Evolutionary conservation across 2,888 invertebrate species (phyloP).

Genomic region (Pyrrhosoma nymphula): DNA sequence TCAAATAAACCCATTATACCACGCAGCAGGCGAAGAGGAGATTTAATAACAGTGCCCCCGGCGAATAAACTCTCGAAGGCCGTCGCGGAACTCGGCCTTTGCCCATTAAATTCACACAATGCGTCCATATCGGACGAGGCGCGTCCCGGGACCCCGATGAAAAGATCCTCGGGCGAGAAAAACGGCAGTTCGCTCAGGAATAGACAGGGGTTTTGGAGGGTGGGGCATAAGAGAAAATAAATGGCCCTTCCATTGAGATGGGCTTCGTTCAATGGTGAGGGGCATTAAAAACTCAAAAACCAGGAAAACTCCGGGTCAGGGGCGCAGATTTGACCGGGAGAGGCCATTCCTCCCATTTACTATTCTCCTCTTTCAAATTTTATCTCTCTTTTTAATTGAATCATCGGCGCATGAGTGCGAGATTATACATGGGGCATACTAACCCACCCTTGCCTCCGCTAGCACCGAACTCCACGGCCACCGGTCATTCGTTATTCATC

Average conservation of each 20-base stretch:
- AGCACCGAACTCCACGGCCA: background rate
- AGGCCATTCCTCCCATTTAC: background rate
- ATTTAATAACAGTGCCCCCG: background rate
- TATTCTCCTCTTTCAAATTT: background rate
- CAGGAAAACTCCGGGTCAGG: background rate
- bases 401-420: background rate
- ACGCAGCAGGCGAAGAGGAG: background rate
- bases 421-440: background rate
- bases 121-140: background rate
- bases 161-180: background rate
- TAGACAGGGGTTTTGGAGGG: background rate
- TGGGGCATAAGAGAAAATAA: background rate
- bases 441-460: background rate
- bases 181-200: background rate
- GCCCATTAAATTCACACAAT: background rate
- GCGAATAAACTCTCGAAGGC: background rate
- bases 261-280: background rate
- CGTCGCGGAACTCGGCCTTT: background rate
- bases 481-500: conserved; percentile 22
- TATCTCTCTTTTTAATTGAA: conserved; percentile 45
- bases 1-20: background rate
- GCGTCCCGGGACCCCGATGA: background rate
- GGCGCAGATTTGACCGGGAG: background rate
- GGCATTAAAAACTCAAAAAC: background rate
- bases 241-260: background rate